Percentiles rank a stretch among this genome's conserved stretches.
These are phyloP conservation scores for Cinara cedri DNA, from an alignment of 2,888 invertebrate species.

Conservation along the genomic window DNA sequence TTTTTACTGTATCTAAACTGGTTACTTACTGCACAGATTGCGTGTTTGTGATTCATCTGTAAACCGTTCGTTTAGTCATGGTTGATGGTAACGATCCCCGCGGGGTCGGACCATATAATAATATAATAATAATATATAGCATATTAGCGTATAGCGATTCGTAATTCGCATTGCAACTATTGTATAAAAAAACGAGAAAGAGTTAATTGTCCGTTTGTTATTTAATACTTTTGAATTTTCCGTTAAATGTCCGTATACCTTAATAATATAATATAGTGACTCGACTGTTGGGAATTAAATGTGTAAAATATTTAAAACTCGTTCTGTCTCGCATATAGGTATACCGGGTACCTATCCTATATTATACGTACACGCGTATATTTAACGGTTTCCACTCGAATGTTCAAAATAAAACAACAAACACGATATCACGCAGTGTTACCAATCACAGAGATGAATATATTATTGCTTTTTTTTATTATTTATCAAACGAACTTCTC, in stretches of 20 bases:
- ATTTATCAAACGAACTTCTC: too few relatives aligned
- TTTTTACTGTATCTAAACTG: too few relatives aligned
- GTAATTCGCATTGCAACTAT: neutral
- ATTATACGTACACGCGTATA: neutral
- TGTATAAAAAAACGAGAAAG: neutral
- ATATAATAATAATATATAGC: neutral
- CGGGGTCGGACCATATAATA: neutral
- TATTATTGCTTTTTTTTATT: too few relatives aligned
- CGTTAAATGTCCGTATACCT: neutral
- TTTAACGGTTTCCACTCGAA: constrained; percentile 20
- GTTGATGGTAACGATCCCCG: neutral
- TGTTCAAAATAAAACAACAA: neutral
- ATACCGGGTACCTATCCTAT: too few relatives aligned
- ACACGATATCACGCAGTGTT: neutral
- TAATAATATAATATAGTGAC: neutral
- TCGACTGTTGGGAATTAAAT: neutral
- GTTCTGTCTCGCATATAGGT: too few relatives aligned
- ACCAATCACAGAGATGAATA: neutral
- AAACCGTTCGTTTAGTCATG: neutral
- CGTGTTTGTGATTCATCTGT: neutral
- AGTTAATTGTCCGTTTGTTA: neutral
- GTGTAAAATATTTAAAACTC: neutral
- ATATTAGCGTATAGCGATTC: too few relatives aligned
- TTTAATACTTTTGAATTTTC: neutral
- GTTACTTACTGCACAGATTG: neutral